phyloP scores from a whole-genome alignment of 2,113 vertebrate species.

The Ailurus styani region DNA sequence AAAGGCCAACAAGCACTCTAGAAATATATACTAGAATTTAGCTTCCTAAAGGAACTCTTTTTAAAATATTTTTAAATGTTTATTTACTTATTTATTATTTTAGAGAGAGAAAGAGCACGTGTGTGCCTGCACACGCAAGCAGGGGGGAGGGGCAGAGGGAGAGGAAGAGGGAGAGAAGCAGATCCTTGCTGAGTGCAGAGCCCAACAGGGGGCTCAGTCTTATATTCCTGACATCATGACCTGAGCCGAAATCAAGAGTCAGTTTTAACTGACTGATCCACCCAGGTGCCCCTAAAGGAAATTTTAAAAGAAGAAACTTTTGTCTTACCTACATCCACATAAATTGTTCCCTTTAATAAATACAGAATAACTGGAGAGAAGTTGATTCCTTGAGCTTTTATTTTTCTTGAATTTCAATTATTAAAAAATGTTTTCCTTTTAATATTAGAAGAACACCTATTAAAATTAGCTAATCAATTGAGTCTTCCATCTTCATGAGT shows the following conservation, averaged over 20 bases:
- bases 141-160: not conserved
- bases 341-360: not conserved
- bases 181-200: not conserved
- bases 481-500: not conserved
- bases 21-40: not conserved
- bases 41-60: not conserved
- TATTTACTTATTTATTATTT: not conserved
- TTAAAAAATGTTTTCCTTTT: not conserved
- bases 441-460: not conserved
- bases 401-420: constrained; percentile 18
- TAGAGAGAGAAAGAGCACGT: not conserved
- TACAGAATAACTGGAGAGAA: not conserved
- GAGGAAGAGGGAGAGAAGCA: not conserved
- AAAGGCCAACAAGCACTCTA: not conserved
- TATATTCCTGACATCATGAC: too few relatives aligned
- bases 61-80: not conserved
- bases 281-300: too few relatives aligned
- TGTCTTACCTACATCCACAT: not conserved
- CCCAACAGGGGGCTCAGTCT: too few relatives aligned
- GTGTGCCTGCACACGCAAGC: not conserved
- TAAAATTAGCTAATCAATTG: not conserved
- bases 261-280: too few relatives aligned
- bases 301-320: not conserved
- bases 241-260: too few relatives aligned
- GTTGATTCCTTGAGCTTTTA: not conserved